phyloP scores from a whole-genome alignment of 2,888 invertebrate species.

The Andrena praecox region DNA sequence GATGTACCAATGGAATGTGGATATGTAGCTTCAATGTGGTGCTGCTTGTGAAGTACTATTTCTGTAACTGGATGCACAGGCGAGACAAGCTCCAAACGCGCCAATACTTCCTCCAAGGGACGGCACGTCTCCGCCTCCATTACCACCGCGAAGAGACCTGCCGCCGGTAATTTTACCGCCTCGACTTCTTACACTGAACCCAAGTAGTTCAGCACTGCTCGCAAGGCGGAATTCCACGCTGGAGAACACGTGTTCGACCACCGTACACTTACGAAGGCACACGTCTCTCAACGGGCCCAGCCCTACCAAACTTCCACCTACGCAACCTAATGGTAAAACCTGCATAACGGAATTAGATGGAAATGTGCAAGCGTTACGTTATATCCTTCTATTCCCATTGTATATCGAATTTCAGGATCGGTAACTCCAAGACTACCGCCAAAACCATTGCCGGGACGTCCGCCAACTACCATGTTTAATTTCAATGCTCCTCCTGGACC shows the following conservation, averaged over 20 bases:
- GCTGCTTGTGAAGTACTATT: neutral
- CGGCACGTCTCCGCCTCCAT: constrained; percentile 88
- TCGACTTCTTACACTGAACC: constrained; percentile 79
- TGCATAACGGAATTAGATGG: neutral
- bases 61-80: constrained; percentile 75
- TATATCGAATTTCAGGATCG: constrained; percentile 74
- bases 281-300: constrained; percentile 84
- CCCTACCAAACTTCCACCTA: constrained; percentile 81
- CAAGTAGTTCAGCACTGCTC: constrained; percentile 81
- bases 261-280: constrained; percentile 79
- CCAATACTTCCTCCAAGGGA: constrained; percentile 90
- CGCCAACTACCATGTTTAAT: constrained; percentile 83
- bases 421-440: constrained; percentile 83
- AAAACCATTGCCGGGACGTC: constrained; percentile 82
- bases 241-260: constrained; percentile 76
- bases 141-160: constrained; percentile 87
- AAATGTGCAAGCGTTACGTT: no score
- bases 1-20: neutral
- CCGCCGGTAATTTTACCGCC: constrained; percentile 80
- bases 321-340: constrained; percentile 81
- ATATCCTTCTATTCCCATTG: neutral
- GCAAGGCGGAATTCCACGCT: constrained; percentile 82
- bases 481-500: constrained; percentile 83
- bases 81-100: constrained; percentile 89
- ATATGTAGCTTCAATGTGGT: neutral